Evolutionary conservation across 2,113 vertebrate genomes (phyloP).

Genomic region (Phasianus colchicus): DNA sequence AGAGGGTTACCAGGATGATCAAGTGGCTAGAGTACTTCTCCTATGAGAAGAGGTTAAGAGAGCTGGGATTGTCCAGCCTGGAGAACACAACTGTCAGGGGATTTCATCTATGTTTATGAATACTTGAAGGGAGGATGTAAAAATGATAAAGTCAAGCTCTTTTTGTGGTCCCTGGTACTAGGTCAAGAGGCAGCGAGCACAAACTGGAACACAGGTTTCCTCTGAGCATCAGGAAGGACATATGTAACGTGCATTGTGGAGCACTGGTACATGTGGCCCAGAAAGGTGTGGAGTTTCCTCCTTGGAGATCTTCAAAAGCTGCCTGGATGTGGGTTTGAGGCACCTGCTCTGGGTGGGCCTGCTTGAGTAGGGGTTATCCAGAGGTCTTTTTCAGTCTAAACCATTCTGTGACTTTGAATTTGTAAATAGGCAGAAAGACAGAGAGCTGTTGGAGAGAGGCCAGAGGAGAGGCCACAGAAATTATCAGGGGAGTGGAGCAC

Average conservation of each 20-base stretch:
- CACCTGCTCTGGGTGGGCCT: not conserved
- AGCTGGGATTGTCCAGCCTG: not conserved
- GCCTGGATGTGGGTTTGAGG: not conserved
- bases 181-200: not conserved
- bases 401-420: not conserved
- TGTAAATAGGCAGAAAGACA: not conserved
- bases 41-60: not conserved
- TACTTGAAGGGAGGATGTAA: not conserved
- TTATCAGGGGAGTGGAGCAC: too few species aligned
- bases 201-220: not conserved
- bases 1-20: not conserved
- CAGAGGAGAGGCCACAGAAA: too few species aligned
- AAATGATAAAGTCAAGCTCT: not conserved
- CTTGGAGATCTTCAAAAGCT: not conserved
- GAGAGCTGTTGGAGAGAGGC: too few species aligned
- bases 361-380: not conserved
- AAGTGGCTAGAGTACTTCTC: not conserved
- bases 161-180: not conserved
- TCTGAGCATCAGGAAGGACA: not conserved
- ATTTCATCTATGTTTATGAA: not conserved
- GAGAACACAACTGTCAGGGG: not conserved
- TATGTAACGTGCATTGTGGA: too few species aligned
- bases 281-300: not conserved
- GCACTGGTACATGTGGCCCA: not conserved
- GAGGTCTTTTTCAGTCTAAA: not conserved